phyloP scores from a whole-genome alignment of 1,140 invertebrate genomes.

The Eueides isabella region DNA sequence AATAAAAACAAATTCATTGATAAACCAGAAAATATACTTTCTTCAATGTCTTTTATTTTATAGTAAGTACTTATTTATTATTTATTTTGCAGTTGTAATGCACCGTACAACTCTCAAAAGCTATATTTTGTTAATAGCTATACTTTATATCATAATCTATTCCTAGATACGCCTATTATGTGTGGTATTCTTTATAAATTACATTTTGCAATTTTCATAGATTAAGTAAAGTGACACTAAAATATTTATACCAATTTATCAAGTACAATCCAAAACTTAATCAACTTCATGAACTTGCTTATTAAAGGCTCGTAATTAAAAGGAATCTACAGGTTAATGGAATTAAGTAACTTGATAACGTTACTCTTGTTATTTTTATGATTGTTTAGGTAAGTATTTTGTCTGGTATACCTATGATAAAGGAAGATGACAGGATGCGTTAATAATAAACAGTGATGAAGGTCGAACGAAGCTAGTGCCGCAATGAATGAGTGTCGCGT shows the following conservation, averaged over 20 bases:
- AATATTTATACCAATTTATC: not conserved
- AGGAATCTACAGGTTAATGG: not conserved
- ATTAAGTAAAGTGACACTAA: no score
- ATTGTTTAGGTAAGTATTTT: not conserved
- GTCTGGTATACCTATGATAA: not conserved
- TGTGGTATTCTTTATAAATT: no score
- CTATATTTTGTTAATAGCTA: not conserved
- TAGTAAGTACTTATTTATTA: not conserved
- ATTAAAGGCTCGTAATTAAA: not conserved
- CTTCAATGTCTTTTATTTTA: not conserved
- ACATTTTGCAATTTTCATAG: no score
- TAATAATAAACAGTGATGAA: slow-evolving; percentile 61
- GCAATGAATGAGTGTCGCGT: slow-evolving; percentile 70
- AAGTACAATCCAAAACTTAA: no score
- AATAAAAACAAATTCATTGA: not conserved
- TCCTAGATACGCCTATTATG: not conserved
- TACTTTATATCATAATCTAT: not conserved
- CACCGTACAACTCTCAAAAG: no score
- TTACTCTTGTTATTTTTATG: not conserved
- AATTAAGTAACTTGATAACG: not conserved
- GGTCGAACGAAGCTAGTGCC: slow-evolving; percentile 53
- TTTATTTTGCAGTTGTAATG: not conserved
- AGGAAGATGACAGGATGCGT: slow-evolving; percentile 50
- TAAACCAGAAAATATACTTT: not conserved
- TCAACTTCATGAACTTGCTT: not conserved